phyloP scores from a whole-genome alignment of 2,888 invertebrate species.

The Acanthosepion pharaonis region DNA sequence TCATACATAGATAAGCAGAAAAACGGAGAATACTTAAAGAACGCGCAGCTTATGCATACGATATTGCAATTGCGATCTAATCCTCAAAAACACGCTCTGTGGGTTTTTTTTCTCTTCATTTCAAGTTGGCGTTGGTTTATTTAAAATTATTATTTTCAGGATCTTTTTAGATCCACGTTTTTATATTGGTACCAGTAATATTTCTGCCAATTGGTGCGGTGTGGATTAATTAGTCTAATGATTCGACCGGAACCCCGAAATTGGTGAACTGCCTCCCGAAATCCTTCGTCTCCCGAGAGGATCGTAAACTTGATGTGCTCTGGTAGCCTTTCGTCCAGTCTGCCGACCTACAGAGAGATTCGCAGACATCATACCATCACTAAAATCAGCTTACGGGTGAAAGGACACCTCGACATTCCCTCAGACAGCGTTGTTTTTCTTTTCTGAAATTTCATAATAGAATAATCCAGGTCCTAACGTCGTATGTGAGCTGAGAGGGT shows the following conservation, averaged over 20 bases:
- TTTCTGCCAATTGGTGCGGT: not conserved
- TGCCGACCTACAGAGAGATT: conserved; percentile 42
- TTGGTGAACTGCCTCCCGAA: conserved; percentile 43
- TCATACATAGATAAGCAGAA: no score
- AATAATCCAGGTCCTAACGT: no score
- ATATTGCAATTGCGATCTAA: not conserved
- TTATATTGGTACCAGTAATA: not conserved
- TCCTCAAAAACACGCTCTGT: not conserved
- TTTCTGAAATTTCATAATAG: no score
- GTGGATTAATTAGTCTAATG: conserved; percentile 36
- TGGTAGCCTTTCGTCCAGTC: conserved; percentile 37
- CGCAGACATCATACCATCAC: not conserved
- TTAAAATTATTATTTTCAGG: not conserved
- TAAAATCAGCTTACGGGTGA: not conserved
- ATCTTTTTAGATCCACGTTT: not conserved
- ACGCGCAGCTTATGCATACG: no score
- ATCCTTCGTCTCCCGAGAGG: conserved; percentile 39
- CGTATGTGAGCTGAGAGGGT: no score
- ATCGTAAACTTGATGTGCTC: conserved; percentile 38
- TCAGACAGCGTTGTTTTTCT: not conserved
- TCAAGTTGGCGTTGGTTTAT: not conserved
- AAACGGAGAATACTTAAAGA: no score
- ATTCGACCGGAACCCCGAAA: not conserved
- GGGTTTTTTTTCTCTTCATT: not conserved
- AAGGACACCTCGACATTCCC: not conserved